Evolutionary conservation across 2,888 invertebrate species (phyloP), one percentile per base, ranked within the genome.

Genomic region (Calameuta filiformis): DNA sequence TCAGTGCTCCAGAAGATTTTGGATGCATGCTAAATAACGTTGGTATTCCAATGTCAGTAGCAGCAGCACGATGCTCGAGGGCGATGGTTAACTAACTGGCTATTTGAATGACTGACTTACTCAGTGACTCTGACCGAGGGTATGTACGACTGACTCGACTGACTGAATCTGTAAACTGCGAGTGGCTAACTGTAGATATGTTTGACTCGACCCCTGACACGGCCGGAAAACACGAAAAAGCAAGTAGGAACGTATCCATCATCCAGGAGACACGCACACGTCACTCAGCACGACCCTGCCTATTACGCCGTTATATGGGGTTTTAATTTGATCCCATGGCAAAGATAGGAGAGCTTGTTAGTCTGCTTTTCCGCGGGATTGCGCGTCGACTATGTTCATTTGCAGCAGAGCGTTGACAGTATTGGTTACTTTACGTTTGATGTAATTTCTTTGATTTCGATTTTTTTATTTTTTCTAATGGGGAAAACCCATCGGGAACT

Each of bases 1-100:
- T 87, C 87, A 84, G 77, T 83, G 82, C 85, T 83, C 86, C 85
- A 84, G 85, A 89, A 89, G 86, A 89, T 88, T 89, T 89, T 83
- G 81, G 85, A 89, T 88, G 88, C 88, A 89, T 89, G 85, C 83
- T 85, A 88, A 89, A 87, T 86, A 87, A 88, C 82, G 79, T 81
- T 77, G 82, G 79, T 79, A 77, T 79, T 80, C 79, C 76, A 80
- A 82, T 81, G 83, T 84, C 81, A 81, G 78, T 23, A 30, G 56
- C 30, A 33, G 33, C 68, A 11, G 40, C 12, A 6, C 12, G 37
- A n/a, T n/a, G 74, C 73, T 74, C 35, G n/a, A 40, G n/a, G 30
- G n/a, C 37, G 33, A n/a, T 33, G 15, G 69, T 35, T 75, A 76
- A 78, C 78, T 76, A 78, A 73, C 78, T 78, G 35, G 31, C 74